These are phyloP conservation scores for Acleris sparsana DNA, from an alignment of 2,888 invertebrate species.

Conservation along the genomic window DNA sequence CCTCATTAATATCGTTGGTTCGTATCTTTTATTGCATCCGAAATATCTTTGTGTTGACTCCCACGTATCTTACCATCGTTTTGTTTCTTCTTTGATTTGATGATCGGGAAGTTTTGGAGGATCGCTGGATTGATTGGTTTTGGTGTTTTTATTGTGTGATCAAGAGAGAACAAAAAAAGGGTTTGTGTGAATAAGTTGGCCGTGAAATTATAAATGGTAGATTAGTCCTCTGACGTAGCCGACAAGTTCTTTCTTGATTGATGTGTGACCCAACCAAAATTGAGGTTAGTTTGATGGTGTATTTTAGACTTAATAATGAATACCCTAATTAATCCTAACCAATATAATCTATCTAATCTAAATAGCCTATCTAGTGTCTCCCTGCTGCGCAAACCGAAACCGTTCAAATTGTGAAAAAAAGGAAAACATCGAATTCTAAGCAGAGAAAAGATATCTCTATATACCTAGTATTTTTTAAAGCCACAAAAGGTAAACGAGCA, in stretches of 20 bases:
- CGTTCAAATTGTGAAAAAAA: no score
- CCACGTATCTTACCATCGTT: slow-evolving; percentile 46
- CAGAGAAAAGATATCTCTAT: no score
- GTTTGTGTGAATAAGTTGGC: slow-evolving; percentile 1
- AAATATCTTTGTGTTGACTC: slow-evolving; percentile 48
- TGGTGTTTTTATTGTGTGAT: slow-evolving; percentile 11
- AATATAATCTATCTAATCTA: no score
- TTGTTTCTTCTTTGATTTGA: slow-evolving; percentile 35
- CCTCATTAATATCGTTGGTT: slow-evolving; percentile 55
- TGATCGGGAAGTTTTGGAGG: slow-evolving; percentile 37
- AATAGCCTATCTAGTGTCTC: no score
- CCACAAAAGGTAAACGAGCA: no score
- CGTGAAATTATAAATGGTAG: background rate
- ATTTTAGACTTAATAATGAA: no score
- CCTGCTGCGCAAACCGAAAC: no score
- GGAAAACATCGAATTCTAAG: no score
- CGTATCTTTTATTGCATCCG: slow-evolving; percentile 54
- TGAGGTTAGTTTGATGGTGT: background rate
- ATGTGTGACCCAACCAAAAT: background rate
- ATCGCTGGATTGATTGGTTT: slow-evolving; percentile 29
- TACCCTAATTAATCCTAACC: no score
- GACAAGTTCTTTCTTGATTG: slow-evolving; percentile 3
- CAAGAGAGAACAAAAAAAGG: background rate
- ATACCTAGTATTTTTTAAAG: no score
- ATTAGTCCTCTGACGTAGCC: background rate